Evolutionary conservation across 2,888 invertebrate species (phyloP), one percentile per base, ranked within the genome.

Genomic region (Xylota segnis): DNA sequence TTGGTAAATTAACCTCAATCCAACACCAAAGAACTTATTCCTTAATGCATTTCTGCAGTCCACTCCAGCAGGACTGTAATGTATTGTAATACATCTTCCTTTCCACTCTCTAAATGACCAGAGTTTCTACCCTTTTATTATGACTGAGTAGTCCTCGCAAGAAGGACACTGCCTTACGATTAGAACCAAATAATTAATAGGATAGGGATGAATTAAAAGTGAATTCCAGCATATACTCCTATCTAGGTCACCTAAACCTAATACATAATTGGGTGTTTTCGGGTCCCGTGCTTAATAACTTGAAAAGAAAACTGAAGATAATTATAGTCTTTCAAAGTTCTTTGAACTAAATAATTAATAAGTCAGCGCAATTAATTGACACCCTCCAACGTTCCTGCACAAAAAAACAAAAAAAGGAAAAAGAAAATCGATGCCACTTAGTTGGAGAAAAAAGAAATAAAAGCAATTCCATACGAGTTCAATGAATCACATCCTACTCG

Each of bases 311-410:
- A 23, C 47, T 12, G 14, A 29, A 56, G 56, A 58, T 66, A 75
- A 75, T 58, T 75, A 75, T 29, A 63, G 52, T 58, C 56, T 37
- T 61, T 47, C 9, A 37, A 18, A 27, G 58, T 34, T 18, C 37
- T 58, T 50, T 58, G 18, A 58, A 58, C 58, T 66, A 43, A 75
- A 56, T 66, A 59, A 47, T 56, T 66, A 66, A 75, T 66, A 58
- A 40, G 66, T 37, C 56, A 65, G 56, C 47, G 18, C 47, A 58
- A 66, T 65, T 75, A 75, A 66, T 75, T 66, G 45, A 66, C 75
- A 65, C 58, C 37, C 37, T 29, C 61, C 61, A 72, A 18, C 29
- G 6, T 34, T n/a, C 23, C 34, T 12, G 16, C 27, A 50, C 27
- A n/a, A 29, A n/a, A 12, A 37, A 9, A 23, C 12, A 16, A 65